Conservation (phyloP, 2,888 invertebrate genomes). For the Drosophila acutilabella region DNA sequence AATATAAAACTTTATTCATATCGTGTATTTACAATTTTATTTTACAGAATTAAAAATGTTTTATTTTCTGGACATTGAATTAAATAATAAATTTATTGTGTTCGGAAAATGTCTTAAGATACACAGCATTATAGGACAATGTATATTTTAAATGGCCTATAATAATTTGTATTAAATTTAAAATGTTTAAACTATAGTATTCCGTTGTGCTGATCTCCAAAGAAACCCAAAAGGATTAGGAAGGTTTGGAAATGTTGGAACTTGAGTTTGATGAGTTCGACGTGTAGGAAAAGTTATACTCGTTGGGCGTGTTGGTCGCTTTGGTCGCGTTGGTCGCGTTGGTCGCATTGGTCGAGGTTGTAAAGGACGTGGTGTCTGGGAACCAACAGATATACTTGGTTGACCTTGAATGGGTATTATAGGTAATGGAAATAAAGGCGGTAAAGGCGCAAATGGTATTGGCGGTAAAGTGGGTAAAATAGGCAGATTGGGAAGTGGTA, state of each 20-base stretch:
- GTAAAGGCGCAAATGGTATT: neutral
- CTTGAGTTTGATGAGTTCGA: neutral
- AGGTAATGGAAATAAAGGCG: neutral
- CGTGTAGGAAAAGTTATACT: neutral
- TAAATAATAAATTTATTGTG: no score
- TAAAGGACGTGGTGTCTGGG: neutral
- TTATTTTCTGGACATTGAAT: no score
- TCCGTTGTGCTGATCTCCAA: conserved; percentile 8
- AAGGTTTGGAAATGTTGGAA: neutral
- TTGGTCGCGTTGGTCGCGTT: neutral
- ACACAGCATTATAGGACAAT: neutral
- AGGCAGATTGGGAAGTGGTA: neutral
- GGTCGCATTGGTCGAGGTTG: neutral
- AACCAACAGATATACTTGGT: neutral
- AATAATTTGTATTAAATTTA: neutral
- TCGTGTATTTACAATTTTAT: no score
- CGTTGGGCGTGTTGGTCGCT: neutral
- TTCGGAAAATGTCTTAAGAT: no score
- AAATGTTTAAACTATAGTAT: neutral
- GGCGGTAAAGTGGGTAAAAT: no score
- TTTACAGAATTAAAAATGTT: no score
- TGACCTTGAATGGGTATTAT: neutral
- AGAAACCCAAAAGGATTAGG: conserved; percentile 11
- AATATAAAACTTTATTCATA: neutral
- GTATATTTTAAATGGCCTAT: neutral